Evolutionary conservation across 2,113 vertebrate species (phyloP), one percentile per base, ranked within the genome.

Genomic region (Anhinga rufa): DNA sequence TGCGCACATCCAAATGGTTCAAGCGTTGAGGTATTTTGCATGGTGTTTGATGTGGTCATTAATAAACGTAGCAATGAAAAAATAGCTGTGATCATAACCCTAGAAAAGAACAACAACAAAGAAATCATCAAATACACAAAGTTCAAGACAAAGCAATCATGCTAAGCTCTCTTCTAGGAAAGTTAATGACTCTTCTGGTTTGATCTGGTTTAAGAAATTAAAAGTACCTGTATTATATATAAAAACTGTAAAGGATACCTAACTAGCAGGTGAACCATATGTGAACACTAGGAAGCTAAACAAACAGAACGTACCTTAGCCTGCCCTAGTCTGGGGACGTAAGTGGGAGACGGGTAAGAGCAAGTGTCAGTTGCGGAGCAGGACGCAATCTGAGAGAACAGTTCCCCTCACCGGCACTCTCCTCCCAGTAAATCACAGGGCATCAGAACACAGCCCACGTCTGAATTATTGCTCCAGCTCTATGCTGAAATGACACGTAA

Each of bases 81-180:
- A 99, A 97, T 99, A 99, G 98, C 99, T 99, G 98, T 99, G 99
- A 96, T 99, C 99, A 0, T 99, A 99, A 74, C 99, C 99, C 99
- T 99, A 91, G 77, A 42, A 82, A 84, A 95, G n/a, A 75, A 34
- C 3, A 82, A 44, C 72, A 66, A 78, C 13, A 83, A 61, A 90
- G 24, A 46, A 51, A 42, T 72, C 32, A 93, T 65, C 65, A 84
- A 66, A 61, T 12, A 38, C 16, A 14, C 6, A 6, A 1, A 48
- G 32, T 14, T 83, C 8, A 2, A 36, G 9, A 65, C 11, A 78
- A 46, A 64, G 51, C 14, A 34, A 9, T 62, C 18, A 21, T 2
- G 31, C 57, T 38, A n/a, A 40, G 4, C 20, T 72, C 19, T 38
- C 10, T 22, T 54, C 36, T 31, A 75, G 57, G 52, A 36, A 78